Conservation (phyloP, 2,797 vertebrate genomes). For the Otolemur crassicaudatus region DNA sequence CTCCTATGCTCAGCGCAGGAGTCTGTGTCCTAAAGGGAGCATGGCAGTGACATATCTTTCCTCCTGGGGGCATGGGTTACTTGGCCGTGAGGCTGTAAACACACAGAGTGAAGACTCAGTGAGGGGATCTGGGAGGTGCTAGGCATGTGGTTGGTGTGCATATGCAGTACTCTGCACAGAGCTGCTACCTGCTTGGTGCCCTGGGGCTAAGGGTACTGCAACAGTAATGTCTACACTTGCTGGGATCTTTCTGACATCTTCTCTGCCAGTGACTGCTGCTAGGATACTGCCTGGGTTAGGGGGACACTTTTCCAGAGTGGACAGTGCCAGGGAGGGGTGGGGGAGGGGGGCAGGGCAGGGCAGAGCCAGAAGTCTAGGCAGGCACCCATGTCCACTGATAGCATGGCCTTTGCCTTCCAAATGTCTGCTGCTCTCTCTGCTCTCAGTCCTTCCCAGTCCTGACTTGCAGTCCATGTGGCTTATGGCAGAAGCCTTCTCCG, state of each 20-base stretch:
- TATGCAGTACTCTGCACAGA: neutral
- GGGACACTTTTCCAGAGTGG: neutral
- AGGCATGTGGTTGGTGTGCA: neutral
- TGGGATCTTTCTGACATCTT: neutral
- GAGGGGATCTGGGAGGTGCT: neutral
- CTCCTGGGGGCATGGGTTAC: neutral
- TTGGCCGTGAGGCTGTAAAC: neutral
- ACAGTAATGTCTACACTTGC: neutral
- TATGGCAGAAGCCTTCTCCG: neutral
- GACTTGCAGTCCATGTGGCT: neutral
- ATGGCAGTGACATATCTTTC: accelerated
- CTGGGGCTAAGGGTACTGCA: neutral
- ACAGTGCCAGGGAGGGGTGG: no score
- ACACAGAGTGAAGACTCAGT: neutral
- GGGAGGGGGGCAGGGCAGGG: no score
- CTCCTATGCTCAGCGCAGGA: neutral
- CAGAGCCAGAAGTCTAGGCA: neutral
- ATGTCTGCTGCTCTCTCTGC: neutral
- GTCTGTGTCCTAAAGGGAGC: neutral
- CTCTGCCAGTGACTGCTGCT: neutral
- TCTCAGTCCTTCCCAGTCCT: neutral
- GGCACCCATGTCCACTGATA: neutral
- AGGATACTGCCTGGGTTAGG: neutral
- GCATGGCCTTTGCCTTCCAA: neutral
- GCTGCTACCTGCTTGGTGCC: neutral